These are phyloP conservation scores for Lophotriccus pileatus DNA, from an alignment of 2,797 vertebrate species.

Conservation along the genomic window DNA sequence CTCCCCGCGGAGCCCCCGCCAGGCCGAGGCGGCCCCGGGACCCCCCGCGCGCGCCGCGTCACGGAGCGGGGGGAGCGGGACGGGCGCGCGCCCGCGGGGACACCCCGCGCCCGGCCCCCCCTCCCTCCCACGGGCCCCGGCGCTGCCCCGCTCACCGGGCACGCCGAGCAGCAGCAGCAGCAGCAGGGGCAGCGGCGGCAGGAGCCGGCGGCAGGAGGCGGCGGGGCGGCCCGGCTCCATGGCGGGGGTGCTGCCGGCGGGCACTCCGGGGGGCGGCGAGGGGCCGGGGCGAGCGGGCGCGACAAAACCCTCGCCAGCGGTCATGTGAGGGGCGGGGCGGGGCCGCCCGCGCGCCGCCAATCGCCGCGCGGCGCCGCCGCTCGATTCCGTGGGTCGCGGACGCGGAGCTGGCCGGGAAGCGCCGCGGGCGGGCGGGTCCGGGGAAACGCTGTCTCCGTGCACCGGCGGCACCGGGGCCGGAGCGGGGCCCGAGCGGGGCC, in stretches of 20 bases:
- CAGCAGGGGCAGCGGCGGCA: neutral
- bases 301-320: neutral
- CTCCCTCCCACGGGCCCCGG: neutral
- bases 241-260: too few relatives aligned
- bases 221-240: neutral
- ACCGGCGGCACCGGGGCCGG: neutral
- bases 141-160: neutral
- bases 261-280: neutral
- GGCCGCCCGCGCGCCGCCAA: neutral
- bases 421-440: neutral
- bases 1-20: neutral
- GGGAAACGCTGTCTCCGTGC: neutral
- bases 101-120: neutral
- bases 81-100: too few relatives aligned
- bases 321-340: constrained; percentile 40
- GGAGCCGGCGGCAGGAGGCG: neutral
- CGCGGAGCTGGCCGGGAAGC: fast-evolving
- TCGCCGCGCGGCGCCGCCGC: neutral
- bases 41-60: neutral
- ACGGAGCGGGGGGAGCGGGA: too few relatives aligned
- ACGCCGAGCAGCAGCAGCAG: neutral
- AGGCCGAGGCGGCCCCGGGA: neutral
- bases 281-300: neutral
- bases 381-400: neutral
- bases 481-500: too few relatives aligned